Conservation (phyloP, 2,797 vertebrate genomes). For the Rhynchotus rufescens region DNA sequence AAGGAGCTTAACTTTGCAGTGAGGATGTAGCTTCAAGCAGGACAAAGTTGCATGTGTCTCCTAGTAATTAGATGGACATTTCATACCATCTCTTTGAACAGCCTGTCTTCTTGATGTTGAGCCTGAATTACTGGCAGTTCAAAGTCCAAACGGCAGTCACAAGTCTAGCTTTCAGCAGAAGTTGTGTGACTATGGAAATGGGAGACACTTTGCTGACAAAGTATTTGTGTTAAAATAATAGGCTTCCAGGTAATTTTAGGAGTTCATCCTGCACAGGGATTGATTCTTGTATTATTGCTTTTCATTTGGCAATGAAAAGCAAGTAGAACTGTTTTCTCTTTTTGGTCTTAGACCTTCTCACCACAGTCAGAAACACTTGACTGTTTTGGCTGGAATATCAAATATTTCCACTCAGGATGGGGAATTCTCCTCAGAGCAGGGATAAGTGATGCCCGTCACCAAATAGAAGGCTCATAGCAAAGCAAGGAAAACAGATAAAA, state of each 20-base stretch:
- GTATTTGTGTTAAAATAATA: background rate
- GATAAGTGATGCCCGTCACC: background rate
- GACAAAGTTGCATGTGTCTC: background rate
- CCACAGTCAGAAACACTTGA: background rate
- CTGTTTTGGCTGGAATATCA: background rate
- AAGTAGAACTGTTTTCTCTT: background rate
- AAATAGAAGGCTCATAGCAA: background rate
- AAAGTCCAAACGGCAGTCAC: background rate
- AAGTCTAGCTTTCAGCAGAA: background rate
- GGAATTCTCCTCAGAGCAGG: background rate
- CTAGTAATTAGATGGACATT: background rate
- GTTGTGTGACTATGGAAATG: background rate
- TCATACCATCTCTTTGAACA: background rate
- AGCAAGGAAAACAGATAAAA: background rate
- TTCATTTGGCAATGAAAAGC: background rate
- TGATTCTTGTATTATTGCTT: background rate
- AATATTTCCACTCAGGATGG: background rate
- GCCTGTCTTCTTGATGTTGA: background rate
- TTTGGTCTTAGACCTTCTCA: background rate
- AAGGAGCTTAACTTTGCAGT: background rate
- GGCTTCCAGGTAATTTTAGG: background rate
- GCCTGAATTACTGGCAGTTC: background rate
- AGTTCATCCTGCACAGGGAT: background rate
- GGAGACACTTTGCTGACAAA: background rate
- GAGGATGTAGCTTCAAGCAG: background rate